Conservation (phyloP, 1,140 invertebrate species). For the Sminthurides bifidus region DNA sequence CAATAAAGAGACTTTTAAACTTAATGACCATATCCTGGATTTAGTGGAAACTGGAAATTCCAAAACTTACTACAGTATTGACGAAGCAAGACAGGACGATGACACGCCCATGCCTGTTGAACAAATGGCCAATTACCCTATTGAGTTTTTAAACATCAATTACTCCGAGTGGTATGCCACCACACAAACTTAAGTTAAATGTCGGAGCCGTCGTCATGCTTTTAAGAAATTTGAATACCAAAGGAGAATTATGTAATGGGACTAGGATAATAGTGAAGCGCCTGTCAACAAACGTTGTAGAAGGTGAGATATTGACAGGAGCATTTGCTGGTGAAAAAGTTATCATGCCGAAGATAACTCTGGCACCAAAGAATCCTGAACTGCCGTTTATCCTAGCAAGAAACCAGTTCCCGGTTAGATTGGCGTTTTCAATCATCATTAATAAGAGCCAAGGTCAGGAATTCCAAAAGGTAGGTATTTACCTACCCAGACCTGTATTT, state of each 20-base stretch:
- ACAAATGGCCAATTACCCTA: conserved; percentile 32
- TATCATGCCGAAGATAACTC: conserved; percentile 37
- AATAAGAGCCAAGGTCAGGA: conserved; percentile 45
- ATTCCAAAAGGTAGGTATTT: conserved; percentile 34
- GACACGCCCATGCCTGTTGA: conserved; percentile 15
- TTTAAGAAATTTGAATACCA: conserved; percentile 35
- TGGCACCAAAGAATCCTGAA: conserved; percentile 35
- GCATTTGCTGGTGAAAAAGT: conserved; percentile 37
- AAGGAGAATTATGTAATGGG: conserved; percentile 36
- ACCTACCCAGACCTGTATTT: conserved; percentile 33
- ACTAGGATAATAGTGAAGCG: conserved; percentile 32
- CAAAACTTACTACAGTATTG: conserved; percentile 13
- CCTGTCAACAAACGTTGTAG: conserved; percentile 6
- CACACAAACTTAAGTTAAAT: conserved; percentile 38
- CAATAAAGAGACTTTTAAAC: conserved; percentile 9
- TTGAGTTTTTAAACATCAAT: conserved; percentile 36
- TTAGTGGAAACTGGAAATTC: background rate
- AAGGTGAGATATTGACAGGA: background rate
- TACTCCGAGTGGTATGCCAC: conserved; percentile 35
- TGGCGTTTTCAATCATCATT: conserved; percentile 44
- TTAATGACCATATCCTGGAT: conserved; percentile 16
- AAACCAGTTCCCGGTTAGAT: conserved; percentile 38
- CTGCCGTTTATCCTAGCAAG: conserved; percentile 39
- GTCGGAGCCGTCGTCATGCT: conserved; percentile 35
- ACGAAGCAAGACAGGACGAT: conserved; percentile 8